These are phyloP conservation scores for Conger conger DNA, from an alignment of 2,113 vertebrate species.

Conservation along the genomic window DNA sequence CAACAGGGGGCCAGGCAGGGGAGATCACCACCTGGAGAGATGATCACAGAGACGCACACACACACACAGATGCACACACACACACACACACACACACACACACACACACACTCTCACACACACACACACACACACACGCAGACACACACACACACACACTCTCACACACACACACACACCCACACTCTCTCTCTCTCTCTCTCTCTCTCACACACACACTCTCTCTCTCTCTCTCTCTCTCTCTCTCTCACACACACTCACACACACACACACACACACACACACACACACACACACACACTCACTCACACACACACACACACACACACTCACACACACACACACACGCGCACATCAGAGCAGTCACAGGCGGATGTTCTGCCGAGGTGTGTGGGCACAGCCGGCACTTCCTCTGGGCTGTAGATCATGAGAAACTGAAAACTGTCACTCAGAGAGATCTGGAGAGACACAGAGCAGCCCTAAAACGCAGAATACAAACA, in stretches of 20 bases:
- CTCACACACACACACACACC: conserved; percentile 11
- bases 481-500: not conserved
- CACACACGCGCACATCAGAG: not conserved
- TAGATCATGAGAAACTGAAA: not conserved
- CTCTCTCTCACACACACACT: no score
- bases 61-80: not conserved
- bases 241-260: no score
- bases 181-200: not conserved
- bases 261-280: no score
- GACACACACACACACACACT: no score
- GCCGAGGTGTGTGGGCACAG: conserved; percentile 11
- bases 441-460: not conserved
- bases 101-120: no score
- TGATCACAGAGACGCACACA: not conserved
- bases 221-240: no score
- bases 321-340: no score
- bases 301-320: not conserved
- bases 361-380: conserved; percentile 1
- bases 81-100: no score
- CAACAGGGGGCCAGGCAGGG: not conserved
- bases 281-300: not conserved
- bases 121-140: no score
- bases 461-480: not conserved
- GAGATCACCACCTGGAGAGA: not conserved
- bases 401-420: conserved; percentile 22